phyloP scores from a whole-genome alignment of 1,140 invertebrate species.

The Zaprionus tsacasi region DNA sequence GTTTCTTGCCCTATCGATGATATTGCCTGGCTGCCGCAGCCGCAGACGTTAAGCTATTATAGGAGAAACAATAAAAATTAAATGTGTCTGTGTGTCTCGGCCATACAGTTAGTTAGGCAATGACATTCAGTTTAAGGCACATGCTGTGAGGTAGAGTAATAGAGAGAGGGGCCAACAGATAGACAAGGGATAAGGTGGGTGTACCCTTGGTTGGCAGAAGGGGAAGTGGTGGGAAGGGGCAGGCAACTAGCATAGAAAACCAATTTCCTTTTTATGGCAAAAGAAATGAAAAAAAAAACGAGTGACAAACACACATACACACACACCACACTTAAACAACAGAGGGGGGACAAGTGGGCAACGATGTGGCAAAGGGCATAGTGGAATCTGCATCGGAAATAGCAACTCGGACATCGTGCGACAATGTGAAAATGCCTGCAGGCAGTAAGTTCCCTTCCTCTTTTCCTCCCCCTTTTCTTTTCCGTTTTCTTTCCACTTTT shows the following conservation, averaged over 20 bases:
- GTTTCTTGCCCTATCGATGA: background rate
- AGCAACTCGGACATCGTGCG: constrained; percentile 61
- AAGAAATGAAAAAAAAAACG: constrained; percentile 81
- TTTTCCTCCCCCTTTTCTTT: background rate
- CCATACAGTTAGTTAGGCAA: constrained; percentile 46
- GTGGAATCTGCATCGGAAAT: constrained; percentile 51
- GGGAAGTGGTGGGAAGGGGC: constrained; percentile 21
- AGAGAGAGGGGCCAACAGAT: background rate
- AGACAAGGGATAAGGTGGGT: background rate
- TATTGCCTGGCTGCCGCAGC: background rate
- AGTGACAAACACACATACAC: constrained; percentile 43
- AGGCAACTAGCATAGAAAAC: constrained; percentile 76
- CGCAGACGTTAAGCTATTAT: constrained; percentile 35
- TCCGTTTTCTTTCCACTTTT: background rate
- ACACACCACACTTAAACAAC: too few species aligned
- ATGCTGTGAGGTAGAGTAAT: background rate
- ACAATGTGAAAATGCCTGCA: constrained; percentile 49
- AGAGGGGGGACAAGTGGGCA: background rate
- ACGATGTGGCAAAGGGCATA: constrained; percentile 25
- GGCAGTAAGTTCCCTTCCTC: background rate
- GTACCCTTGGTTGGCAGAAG: background rate
- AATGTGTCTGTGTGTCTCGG: constrained; percentile 22
- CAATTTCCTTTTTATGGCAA: constrained; percentile 82
- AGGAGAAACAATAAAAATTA: constrained; percentile 38
- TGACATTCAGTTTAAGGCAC: constrained; percentile 44